A percentile compares a stretch with the other conserved stretches of the same genome.
These are phyloP conservation scores for Chionodraco myersi DNA, from an alignment of 2,113 vertebrate species.

Conservation along the genomic window DNA sequence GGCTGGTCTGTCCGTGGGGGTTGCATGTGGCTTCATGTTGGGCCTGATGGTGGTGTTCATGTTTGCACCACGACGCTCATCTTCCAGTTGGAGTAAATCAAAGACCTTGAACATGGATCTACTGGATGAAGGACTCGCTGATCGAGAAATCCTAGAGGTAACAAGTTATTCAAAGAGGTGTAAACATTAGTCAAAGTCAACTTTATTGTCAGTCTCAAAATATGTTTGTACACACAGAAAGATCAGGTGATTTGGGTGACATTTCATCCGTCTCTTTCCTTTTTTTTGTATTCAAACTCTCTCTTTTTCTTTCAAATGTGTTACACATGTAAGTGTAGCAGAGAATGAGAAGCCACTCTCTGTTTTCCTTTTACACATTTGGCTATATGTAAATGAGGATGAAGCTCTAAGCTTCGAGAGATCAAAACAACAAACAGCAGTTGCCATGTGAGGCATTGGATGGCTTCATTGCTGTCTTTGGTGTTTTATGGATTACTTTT, in stretches of 20 bases:
- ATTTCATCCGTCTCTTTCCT: too few relatives aligned
- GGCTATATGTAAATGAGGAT: slow-evolving; percentile 50
- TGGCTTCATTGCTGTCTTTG: neutral
- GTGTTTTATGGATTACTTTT: slow-evolving; percentile 31
- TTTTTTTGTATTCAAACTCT: too few relatives aligned
- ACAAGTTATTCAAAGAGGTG: neutral
- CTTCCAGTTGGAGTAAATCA: neutral
- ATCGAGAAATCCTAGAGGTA: slow-evolving; percentile 82
- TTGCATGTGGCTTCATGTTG: slow-evolving; percentile 85
- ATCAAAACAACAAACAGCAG: slow-evolving; percentile 27
- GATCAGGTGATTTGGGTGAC: neutral
- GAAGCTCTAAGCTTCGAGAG: slow-evolving; percentile 1
- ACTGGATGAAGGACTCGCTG: slow-evolving; percentile 36
- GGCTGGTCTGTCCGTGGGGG: slow-evolving; percentile 85
- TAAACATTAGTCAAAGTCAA: neutral
- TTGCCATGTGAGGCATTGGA: neutral
- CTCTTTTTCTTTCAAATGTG: neutral
- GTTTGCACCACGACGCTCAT: slow-evolving; percentile 61
- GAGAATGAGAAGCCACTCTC: too few relatives aligned
- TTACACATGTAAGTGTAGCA: too few relatives aligned
- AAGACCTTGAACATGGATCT: slow-evolving; percentile 40
- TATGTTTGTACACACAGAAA: too few relatives aligned
- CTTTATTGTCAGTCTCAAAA: too few relatives aligned
- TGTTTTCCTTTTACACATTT: slow-evolving; percentile 39
- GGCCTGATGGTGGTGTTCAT: slow-evolving; percentile 84